Evolutionary conservation across 2,888 invertebrate genomes (phyloP), one percentile per base, ranked within the genome.

Genomic region (Noctua comes): DNA sequence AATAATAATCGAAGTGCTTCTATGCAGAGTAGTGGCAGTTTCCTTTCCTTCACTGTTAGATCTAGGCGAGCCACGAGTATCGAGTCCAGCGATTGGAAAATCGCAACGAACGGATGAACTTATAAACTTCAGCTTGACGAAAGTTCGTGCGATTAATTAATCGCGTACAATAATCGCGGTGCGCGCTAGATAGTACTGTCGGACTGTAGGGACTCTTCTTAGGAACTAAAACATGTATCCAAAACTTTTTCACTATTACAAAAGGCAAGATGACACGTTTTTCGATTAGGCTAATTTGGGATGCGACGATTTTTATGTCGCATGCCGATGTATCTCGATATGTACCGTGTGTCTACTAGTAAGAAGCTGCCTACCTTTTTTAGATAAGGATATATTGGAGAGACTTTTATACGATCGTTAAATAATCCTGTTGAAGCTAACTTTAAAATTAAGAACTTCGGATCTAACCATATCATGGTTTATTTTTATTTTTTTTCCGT

Each of bases 321-420:
- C 91, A 83, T 80, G 66, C 80, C 84, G 54, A 82, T 89, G 87
- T 91, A 92, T 92, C 92, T 92, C 90, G 92, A 93, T 91, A 93
- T 95, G 92, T 95, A 93, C 92, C 92, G 93, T 94, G 92, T 91
- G 93, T 96, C 93, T 95, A 93, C 91, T 89, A 93, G 89, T 93
- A 95, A 93, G 94, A 94, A 91, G 93, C 93, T 94, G 95, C 95
- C 95, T 96, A 96, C 93, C 91, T 95, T 96, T 96, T 95, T 96
- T 96, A 96, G 96, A 96, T 96, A 97, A 96, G 95, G 95, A 94
- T 96, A 95, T 96, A 96, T 95, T 95, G 94, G 94, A 97, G 95
- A 96, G 96, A 96, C 96, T 97, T 97, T 96, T 96, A 97, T 97
- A 97, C 96, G 95, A 96, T 95, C 95, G 96, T 97, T 96, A 95